Evolutionary conservation across 35 echinoderm and acorn worm genomes (phyloP), one percentile per base, ranked within the genome.

Genomic region (Holothuria glaberrima): DNA sequence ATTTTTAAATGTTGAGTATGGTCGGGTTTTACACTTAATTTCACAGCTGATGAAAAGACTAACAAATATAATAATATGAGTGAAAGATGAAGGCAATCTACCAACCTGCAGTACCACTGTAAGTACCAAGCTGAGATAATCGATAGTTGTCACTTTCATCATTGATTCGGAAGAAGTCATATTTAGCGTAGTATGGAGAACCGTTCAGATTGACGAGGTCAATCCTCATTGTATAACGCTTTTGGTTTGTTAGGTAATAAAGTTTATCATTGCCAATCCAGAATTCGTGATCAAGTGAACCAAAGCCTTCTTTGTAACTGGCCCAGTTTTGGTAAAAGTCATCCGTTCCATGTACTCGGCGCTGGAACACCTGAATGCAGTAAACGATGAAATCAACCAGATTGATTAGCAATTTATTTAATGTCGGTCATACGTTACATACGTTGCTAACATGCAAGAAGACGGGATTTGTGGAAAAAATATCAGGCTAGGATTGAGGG

Each of bases 231-330:
- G 62, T 24, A 16, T 65, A 65, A 28, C 21, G 21, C 21, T 3
- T 28, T 21, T 65, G 21, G 28, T 4, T 65, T 4, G 62, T 16
- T 6, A 65, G 62, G 62, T 65, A 65, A 7, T 7, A 65, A 9
- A 6, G 62, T 28, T 65, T 17, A 0, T 65, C 18, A 16, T 28
- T 65, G 6, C 62, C 62, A 21, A 65, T 9, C 62, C 62, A 65
- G 18, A 16, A 65, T 65, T 65, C 62, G 12, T 65, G 62, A 16
- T 12, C 62, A 16, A 20, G 62, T 7, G 21, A 18, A 65, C 62
- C 62, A 65, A 65, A 65, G 18, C 62, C 62, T 65, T 65, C 62
- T 65, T 65, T 65, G 62, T 65, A 65, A 7, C 62, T 65, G 12
- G 6, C 13, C 3, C 21, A 21, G 62, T 65, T 65, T 12, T 28